Conservation (phyloP, 2,797 vertebrate genomes). For the Pangasius krempfi region DNA sequence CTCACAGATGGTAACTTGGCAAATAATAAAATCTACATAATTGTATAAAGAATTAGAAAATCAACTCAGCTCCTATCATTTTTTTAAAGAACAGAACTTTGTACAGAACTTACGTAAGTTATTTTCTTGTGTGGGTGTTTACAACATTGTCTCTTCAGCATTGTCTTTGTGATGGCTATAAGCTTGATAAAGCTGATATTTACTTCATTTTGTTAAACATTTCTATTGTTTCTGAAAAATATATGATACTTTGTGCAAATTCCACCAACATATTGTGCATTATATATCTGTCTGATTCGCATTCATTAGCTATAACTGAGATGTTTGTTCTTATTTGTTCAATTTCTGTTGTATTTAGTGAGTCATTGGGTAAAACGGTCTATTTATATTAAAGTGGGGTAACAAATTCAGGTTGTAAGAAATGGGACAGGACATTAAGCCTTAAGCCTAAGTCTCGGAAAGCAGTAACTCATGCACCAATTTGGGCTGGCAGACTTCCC, state of each 20-base stretch:
- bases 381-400: not conserved
- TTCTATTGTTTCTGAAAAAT: not conserved
- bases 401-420: not conserved
- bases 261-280: not conserved
- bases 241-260: too few relatives aligned
- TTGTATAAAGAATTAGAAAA: not conserved
- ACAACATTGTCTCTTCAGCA: too few relatives aligned
- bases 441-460: not conserved
- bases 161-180: not conserved
- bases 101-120: not conserved
- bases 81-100: not conserved
- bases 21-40: not conserved
- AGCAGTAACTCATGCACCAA: not conserved
- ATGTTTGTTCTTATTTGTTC: not conserved
- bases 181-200: not conserved
- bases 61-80: not conserved
- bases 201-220: not conserved
- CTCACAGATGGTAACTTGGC: not conserved
- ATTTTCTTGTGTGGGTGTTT: not conserved
- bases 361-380: not conserved
- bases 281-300: not conserved
- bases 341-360: not conserved
- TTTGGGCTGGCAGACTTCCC: not conserved
- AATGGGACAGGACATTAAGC: not conserved
- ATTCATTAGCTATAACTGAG: not conserved